A percentile compares a stretch with the other conserved stretches of the same genome.
Evolutionary conservation across 2,888 invertebrate species (phyloP).

Genomic region (Hemistola chrysoprasaria): DNA sequence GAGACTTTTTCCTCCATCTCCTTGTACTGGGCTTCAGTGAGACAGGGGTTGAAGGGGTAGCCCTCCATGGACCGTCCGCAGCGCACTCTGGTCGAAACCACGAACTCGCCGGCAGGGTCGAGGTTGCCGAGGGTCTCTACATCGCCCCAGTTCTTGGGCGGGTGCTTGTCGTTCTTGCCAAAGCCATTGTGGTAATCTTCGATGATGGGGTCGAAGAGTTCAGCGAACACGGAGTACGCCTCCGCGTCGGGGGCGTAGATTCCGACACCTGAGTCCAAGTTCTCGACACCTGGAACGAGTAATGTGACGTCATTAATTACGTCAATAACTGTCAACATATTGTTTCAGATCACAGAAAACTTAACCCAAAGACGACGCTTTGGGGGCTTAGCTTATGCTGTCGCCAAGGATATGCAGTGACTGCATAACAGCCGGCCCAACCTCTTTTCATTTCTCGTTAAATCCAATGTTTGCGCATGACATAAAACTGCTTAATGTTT

Average conservation of each 20-base stretch:
- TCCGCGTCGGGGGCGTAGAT: constrained; percentile 99
- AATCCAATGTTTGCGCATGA: too few relatives aligned
- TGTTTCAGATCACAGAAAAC: too few relatives aligned
- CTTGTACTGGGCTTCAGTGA: constrained; percentile 98
- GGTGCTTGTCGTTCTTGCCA: constrained; percentile 94
- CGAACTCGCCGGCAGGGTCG: constrained; percentile 94
- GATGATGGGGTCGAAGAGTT: constrained; percentile 98
- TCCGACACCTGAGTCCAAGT: constrained; percentile 97
- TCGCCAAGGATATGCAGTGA: too few relatives aligned
- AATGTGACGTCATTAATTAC: constrained; percentile 18
- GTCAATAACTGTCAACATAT: background rate
- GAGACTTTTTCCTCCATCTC: constrained; percentile 97
- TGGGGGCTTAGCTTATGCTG: too few relatives aligned
- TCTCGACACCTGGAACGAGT: constrained; percentile 89
- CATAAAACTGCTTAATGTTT: too few relatives aligned
- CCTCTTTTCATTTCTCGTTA: too few relatives aligned
- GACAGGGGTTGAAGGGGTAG: constrained; percentile 98
- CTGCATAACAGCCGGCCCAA: too few relatives aligned
- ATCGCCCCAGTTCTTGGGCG: constrained; percentile 97
- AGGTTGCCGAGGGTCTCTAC: constrained; percentile 94
- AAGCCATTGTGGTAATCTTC: constrained; percentile 98
- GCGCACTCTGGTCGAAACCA: constrained; percentile 97
- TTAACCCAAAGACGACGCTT: too few relatives aligned
- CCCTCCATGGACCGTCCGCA: constrained; percentile 97
- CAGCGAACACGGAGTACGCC: constrained; percentile 94